Conservation (phyloP, 1,140 invertebrate species). For the Hycleus cichorii region DNA sequence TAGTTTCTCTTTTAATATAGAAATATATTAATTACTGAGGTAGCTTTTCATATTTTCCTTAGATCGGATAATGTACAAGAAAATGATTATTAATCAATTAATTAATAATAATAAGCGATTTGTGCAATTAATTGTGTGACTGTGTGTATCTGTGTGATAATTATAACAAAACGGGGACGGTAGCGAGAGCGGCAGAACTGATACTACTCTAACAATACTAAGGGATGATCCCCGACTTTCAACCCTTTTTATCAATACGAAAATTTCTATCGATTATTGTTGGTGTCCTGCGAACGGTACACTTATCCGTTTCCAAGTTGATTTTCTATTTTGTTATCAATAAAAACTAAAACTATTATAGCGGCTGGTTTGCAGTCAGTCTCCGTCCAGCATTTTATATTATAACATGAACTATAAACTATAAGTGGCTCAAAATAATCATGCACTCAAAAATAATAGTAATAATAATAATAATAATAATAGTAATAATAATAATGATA, state of each 20-base stretch:
- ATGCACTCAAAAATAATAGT: conserved; percentile 19
- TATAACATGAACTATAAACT: conserved; percentile 37
- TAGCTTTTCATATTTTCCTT: conserved; percentile 34
- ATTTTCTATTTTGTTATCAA: neutral
- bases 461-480: neutral
- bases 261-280: too few relatives aligned
- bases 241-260: too few relatives aligned
- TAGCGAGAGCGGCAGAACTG: too few relatives aligned
- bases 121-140: too few relatives aligned
- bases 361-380: conserved; percentile 40
- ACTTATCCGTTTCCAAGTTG: conserved; percentile 35
- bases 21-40: conserved; percentile 44
- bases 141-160: too few relatives aligned
- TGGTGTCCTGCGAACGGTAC: conserved; percentile 3
- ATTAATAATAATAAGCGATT: neutral
- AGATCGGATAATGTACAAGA: conserved; percentile 37
- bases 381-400: conserved; percentile 37
- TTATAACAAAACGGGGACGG: too few relatives aligned
- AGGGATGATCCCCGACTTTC: too few relatives aligned
- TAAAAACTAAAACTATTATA: conserved; percentile 21
- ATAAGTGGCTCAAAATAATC: conserved; percentile 28
- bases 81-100: conserved; percentile 4
- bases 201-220: too few relatives aligned
- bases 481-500: too few relatives aligned
- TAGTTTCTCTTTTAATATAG: conserved; percentile 21